These are phyloP conservation scores for Erpetoichthys calabaricus DNA, from an alignment of 2,797 vertebrate species.

Conservation along the genomic window DNA sequence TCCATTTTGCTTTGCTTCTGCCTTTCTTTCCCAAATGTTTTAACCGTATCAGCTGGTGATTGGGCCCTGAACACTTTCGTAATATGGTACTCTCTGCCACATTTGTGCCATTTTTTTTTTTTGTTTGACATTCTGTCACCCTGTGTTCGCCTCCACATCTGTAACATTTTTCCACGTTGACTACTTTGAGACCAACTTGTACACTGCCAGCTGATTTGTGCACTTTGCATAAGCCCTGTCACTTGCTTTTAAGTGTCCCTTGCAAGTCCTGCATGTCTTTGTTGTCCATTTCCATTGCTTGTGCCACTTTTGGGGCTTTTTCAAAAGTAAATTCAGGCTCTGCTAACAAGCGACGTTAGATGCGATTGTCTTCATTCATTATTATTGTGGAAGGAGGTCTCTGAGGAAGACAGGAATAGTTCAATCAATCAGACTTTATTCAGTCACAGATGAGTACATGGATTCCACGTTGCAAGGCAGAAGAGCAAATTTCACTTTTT, in stretches of 20 bases:
- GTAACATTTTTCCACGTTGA: background rate
- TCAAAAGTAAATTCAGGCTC: conserved; percentile 7
- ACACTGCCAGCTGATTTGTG: no score
- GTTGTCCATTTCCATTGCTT: conserved; percentile 6
- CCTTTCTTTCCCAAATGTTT: background rate
- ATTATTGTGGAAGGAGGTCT: no score
- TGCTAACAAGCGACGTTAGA: conserved; percentile 6
- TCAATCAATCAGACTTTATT: no score
- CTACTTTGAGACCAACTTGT: no score
- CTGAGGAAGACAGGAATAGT: no score
- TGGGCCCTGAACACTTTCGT: conserved; percentile 8
- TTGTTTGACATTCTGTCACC: conserved; percentile 7
- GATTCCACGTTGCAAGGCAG: no score
- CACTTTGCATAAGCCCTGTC: no score
- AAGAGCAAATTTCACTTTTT: no score
- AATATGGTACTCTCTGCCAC: conserved; percentile 8
- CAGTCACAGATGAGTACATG: no score
- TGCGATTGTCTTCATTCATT: conserved; percentile 3
- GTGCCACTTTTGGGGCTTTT: conserved; percentile 5
- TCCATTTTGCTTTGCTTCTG: background rate
- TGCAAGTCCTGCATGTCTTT: conserved; percentile 5
- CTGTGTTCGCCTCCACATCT: conserved; percentile 7
- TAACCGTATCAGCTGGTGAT: background rate
- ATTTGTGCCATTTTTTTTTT: conserved; percentile 11
- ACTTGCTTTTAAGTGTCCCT: no score